phyloP scores from a whole-genome alignment of 2,888 invertebrate genomes.

The Hybos culiciformis region DNA sequence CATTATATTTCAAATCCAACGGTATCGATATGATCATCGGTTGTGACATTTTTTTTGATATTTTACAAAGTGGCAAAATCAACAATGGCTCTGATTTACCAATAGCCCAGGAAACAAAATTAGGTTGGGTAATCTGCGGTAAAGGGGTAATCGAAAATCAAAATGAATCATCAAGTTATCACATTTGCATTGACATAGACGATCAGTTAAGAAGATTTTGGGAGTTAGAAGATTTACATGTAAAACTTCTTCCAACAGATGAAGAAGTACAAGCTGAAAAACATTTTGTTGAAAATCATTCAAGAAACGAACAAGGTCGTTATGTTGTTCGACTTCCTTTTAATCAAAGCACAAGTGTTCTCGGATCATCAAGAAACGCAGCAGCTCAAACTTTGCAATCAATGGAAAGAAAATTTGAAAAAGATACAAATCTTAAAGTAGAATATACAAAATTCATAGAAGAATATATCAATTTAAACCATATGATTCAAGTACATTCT shows the following conservation, averaged over 20 bases:
- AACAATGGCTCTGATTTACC: constrained; percentile 2
- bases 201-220: not conserved
- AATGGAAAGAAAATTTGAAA: not conserved
- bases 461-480: not conserved
- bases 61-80: constrained; percentile 2
- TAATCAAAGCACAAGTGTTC: not conserved
- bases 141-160: not conserved
- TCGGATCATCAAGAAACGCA: not conserved
- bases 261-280: not conserved
- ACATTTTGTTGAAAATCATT: not conserved
- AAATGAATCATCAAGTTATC: not conserved
- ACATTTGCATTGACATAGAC: not conserved
- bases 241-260: not conserved
- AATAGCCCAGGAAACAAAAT: constrained; percentile 6
- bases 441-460: not conserved
- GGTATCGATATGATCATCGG: constrained; percentile 7
- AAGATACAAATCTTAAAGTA: not conserved
- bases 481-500: too few relatives aligned
- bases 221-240: not conserved
- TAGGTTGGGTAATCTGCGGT: constrained; percentile 8
- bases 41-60: constrained; percentile 8
- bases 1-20: not conserved
- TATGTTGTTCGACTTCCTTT: not conserved
- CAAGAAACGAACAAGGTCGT: not conserved
- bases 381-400: not conserved